Evolutionary conservation across 2,888 invertebrate genomes (phyloP), one percentile per base, ranked within the genome.

Genomic region (Synergus umbraculus): DNA sequence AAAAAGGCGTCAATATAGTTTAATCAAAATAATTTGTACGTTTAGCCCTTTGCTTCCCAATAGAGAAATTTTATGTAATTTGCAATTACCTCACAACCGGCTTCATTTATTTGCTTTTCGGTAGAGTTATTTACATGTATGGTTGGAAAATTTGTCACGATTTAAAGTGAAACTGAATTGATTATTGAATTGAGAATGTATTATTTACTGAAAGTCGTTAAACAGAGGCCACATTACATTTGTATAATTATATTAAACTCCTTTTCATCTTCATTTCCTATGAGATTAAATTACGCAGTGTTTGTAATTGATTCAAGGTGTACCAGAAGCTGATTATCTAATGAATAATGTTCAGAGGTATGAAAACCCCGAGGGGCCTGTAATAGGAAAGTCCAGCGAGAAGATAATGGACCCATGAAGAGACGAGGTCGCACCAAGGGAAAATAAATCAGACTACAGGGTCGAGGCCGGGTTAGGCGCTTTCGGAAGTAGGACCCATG

Each of bases 371-470:
- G 81, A 84, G 85, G 83, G 81, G 86, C 85, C 83, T 85, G 86
- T 86, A 85, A 85, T 85, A 83, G 85, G 76, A 83, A 86, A 86
- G 86, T 86, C 88, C 86, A 85, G 85, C 85, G 83, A 82, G 86
- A 88, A 86, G 88, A 90, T 90, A 89, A 89, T 89, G 85, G 88
- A 89, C 84, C 86, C 82, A 84, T 82, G 83, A 84, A 84, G 73
- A 79, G 67, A 76, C 77, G 65, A 46, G 78, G 73, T 46, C 79
- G 77, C 78, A 81, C 83, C 78, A 81, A 79, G 82, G 86, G 87
- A 88, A 88, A 89, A 90, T 90, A 90, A 90, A 90, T 90, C 88
- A 89, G 87, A 85, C 86, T 87, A 86, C 86, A 84, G 87, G 84
- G 86, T 87, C 86, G 78, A 63, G 69, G 78, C 37, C 63, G 76